Base-by-base conservation (phyloP, 2,888 invertebrate genomes). In the Callyntrura sp. region DNA sequence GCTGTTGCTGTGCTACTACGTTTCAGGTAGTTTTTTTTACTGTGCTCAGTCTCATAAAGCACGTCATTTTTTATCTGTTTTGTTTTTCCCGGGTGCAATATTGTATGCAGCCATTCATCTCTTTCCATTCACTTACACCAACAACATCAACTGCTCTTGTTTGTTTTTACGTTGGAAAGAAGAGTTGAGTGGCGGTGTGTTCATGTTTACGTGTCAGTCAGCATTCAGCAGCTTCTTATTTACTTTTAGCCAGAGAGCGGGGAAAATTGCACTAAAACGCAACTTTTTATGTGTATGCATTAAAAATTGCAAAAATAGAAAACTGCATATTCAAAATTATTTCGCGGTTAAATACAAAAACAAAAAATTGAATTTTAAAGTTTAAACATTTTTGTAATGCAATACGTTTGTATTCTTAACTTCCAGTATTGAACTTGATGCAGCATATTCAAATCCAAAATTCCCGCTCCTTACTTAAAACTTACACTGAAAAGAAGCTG, bases 41-140 rank as follows among this genome's bases (percentile, higher is more conserved):
- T 57, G 79, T 55, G 79, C 17, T 28, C 57, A 28, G 79, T 57
- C 57, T 79, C 28, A 9, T 55, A 79, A 79, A 79, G 57, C 17
- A 79, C 55, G 35, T 79, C 55, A 79, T 79, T 35, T 35, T 35
- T 79, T 79, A 79, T 79, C 79, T 76, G 17, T 76, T 51, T 76
- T 35, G 25, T 70, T 45, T 51, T 11, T 35, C 14, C n/a, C 23
- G 45, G 55, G 79, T 79, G 79, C 79, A 79, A 57, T 79, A 45
- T n/a, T 79, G 79, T 28, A 79, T 76, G 73, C 73, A 76, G 9
- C 51, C 12, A 76, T 76, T 35, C 35, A 35, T 35, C 35, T 35
- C 35, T 35, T 35, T 35, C 51, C 55, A 51, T 51, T 23, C 76
- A 76, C 12, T 76, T 17, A 51, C 73, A 51, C 11, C 35, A 8